Percentiles rank a stretch among this genome's conserved stretches.
Conservation (phyloP, 2,797 vertebrate genomes). For the Crypturellus tataupa region DNA sequence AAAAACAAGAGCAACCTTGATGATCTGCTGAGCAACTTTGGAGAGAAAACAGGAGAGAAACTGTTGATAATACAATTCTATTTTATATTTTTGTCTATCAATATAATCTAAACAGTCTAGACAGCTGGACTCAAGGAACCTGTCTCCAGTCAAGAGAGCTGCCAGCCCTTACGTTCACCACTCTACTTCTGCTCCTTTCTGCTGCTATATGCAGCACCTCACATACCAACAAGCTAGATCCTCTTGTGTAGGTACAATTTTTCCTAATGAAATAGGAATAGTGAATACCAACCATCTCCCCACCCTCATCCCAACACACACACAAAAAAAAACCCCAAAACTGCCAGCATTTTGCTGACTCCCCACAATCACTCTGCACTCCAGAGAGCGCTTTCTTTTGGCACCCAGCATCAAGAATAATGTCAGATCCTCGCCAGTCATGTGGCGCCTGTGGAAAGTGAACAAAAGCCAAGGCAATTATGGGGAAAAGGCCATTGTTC, state of each 20-base stretch:
- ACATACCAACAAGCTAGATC: background rate
- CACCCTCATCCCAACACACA: fast-evolving
- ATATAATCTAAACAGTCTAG: background rate
- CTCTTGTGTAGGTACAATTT: background rate
- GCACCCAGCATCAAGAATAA: background rate
- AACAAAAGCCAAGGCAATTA: slow-evolving; percentile 48
- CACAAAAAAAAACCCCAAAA: background rate
- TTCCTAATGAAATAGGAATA: background rate
- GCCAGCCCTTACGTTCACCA: background rate
- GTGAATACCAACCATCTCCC: background rate
- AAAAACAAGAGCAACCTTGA: background rate
- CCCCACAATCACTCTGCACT: background rate
- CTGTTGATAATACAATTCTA: background rate
- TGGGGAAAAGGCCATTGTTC: slow-evolving; percentile 49
- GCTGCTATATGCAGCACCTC: background rate
- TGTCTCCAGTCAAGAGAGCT: background rate
- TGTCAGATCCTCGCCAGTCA: background rate
- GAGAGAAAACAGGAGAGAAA: background rate
- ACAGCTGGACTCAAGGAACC: too few relatives aligned
- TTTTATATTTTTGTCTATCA: background rate
- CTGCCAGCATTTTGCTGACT: background rate
- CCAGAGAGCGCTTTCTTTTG: slow-evolving; percentile 8
- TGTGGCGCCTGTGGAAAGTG: background rate
- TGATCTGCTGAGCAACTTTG: background rate
- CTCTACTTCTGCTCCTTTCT: background rate